Base-by-base conservation (phyloP, 2,113 vertebrate species). In the Nycticorax nycticorax region DNA sequence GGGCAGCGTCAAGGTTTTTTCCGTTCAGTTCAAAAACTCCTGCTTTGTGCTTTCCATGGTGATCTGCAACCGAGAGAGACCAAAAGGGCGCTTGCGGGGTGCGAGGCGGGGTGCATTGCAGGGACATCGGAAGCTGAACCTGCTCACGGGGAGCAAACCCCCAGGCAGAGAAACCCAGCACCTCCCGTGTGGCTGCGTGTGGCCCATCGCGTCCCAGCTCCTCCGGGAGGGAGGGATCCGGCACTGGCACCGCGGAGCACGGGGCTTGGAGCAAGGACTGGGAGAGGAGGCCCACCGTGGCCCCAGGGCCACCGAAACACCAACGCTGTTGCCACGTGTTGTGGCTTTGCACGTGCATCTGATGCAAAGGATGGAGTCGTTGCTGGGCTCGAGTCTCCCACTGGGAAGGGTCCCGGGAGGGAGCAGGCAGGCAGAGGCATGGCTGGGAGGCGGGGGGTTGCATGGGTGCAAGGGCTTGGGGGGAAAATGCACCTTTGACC, bases 291-390 rank as follows among this genome's bases (percentile, higher is more conserved):
- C 13, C 32, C 13, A 4, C 11, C 19, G 0, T 1, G 48, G 77
- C 45, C 76, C 7, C 7, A 1, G 86, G 21, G 63, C 39, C 10
- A 1, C 83, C 20, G 52, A 20, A 9, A 33, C 57, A 20, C 15
- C 35, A 5, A 7, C 3, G 19, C 43, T 20, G 59, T 13, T 13
- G 45, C n/a, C 20, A 1, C 2, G 0, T 6, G 56, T 7, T 1
- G 1, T 1, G 47, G 23, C 5, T 3, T 67, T 27, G 68, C 8
- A 4, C 2, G 0, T 10, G 32, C 8, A 1, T 3, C 53, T 30
- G 47, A 9, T 14, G 32, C 6, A 4, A 28, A 53, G 55, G 53
- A 9, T 7, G 57, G 20, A 64, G 14, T 50, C 45, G 0, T 3
- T 52, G 53, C 68, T 30, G 81, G 50, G 56, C 28, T 53, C 7